A percentile compares a stretch with the other conserved stretches of the same genome.
These are phyloP conservation scores for Schizaphis graminum DNA, from an alignment of 2,888 invertebrate species.

Conservation along the genomic window DNA sequence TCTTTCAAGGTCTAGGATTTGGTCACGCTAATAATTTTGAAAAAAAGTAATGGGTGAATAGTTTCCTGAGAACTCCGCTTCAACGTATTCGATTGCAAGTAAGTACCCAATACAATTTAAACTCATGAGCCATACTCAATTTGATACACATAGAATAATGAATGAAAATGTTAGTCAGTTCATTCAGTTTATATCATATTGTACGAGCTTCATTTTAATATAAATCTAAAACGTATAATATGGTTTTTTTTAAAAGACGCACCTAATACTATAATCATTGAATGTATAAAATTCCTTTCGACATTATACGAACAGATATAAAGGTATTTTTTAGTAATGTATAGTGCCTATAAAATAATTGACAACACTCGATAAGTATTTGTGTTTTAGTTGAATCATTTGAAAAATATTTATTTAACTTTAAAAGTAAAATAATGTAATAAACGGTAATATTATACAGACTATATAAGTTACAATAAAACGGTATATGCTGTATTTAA, in stretches of 20 bases:
- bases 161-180: slow-evolving; percentile 36
- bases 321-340: neutral
- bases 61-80: slow-evolving; percentile 44
- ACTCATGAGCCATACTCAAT: neutral
- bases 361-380: neutral
- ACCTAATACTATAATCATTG: neutral
- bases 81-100: neutral
- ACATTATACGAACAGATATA: neutral
- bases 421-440: neutral
- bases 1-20: slow-evolving; percentile 49
- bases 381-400: neutral
- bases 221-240: neutral
- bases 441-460: neutral
- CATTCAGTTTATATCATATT: neutral
- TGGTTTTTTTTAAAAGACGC: neutral
- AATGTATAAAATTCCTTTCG: neutral
- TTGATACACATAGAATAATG: slow-evolving; percentile 40
- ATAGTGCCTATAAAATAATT: neutral
- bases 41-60: slow-evolving; percentile 50
- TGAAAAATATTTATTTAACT: neutral
- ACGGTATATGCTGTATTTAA: neutral
- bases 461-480: neutral
- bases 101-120: slow-evolving; percentile 8
- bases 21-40: slow-evolving; percentile 56
- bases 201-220: neutral